Base-by-base conservation (phyloP, 2,797 vertebrate species). In the Botia kubotai region DNA sequence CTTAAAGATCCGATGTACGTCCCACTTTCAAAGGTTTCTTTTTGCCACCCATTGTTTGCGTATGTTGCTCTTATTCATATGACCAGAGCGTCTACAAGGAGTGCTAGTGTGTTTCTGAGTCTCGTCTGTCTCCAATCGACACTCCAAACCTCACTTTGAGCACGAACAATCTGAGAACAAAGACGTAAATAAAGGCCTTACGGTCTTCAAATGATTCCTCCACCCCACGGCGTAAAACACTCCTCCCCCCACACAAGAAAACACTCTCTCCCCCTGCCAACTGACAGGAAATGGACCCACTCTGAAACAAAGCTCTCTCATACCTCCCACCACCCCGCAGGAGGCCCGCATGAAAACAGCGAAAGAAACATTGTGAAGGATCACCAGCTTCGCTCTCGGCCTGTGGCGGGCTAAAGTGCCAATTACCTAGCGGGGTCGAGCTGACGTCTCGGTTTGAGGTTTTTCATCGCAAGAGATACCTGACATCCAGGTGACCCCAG, bases 211-310 rank as follows among this genome's bases (percentile, higher is more conserved):
- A 95, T 83, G 89, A 92, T 90, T 92, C 89, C 91, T 91, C 91
- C 90, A 88, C 83, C 80, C 69, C 73, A 57, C 74, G 89, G 91
- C 91, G 90, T 93, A 93, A 94, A 88, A 87, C 92, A 92, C 91
- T 93, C 93, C 93, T 92, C 92, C 93, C 93, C 92, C 92, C 91
- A 88, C 90, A 90, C 90, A 74, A 88, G 90, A 87, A 89, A 90
- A 89, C 89, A 87, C 91, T 89, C 89, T 93, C 91, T 90, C 91
- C 91, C 68, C 93, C 93, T 90, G 92, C 93, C 91, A 92, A 92
- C 92, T 91, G 91, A 91, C 93, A 95, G 94, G 94, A 95, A 95
- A 93, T 93, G 90, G 93, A 92, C 92, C 82, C 90, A 90, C 90
- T 85, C 88, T 84, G 90, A 93, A 91, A 94, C 93, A 94, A 94